Conservation (phyloP, 2,797 vertebrate genomes). For the Benthosema pterotum region DNA sequence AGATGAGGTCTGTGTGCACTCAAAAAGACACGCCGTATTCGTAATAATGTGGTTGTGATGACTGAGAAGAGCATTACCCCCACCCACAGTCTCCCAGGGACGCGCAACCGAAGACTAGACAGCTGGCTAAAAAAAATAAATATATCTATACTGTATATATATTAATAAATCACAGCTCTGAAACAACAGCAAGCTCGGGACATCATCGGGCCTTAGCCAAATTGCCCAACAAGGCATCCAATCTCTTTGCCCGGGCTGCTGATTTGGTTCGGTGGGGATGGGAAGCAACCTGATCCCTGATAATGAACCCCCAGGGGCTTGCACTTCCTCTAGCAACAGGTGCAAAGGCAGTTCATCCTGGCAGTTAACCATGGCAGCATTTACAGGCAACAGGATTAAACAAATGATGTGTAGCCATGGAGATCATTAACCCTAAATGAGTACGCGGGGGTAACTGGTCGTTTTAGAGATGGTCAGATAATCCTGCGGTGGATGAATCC, state of each 20-base stretch:
- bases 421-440: conserved; percentile 35
- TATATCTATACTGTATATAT: too few relatives aligned
- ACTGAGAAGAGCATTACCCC: conserved; percentile 59
- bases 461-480: conserved; percentile 15
- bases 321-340: conserved; percentile 85
- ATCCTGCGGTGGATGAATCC: background rate
- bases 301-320: conserved; percentile 79
- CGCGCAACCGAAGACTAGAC: conserved; percentile 48
- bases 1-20: conserved; percentile 38
- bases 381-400: conserved; percentile 76
- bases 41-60: conserved; percentile 60
- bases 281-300: conserved; percentile 82
- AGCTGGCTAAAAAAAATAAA: conserved; percentile 69
- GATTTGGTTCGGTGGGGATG: conserved; percentile 67
- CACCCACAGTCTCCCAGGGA: conserved; percentile 56
- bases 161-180: conserved; percentile 65
- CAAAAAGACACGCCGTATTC: conserved; percentile 34
- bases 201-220: conserved; percentile 59
- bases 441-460: conserved; percentile 11
- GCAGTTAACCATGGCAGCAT: conserved; percentile 67
- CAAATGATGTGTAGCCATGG: conserved; percentile 61
- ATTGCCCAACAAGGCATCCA: conserved; percentile 71
- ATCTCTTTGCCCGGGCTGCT: conserved; percentile 46
- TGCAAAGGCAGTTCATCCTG: conserved; percentile 79
- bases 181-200: conserved; percentile 75